Conservation (phyloP, 2,113 vertebrate species). For the Maccullochella peelii region DNA sequence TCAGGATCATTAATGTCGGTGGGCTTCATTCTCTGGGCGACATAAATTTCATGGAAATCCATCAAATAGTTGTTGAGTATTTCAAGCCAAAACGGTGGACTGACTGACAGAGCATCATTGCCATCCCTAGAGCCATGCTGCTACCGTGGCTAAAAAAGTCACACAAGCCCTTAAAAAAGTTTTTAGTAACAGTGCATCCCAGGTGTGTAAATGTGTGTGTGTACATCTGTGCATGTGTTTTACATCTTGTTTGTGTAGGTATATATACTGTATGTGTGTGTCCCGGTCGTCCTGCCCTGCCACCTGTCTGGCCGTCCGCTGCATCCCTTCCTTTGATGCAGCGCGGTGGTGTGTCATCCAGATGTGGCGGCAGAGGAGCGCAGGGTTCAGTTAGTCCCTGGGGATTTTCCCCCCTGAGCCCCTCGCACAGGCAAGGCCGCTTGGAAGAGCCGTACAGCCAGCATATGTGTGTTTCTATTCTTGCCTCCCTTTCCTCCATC, state of each 20-base stretch:
- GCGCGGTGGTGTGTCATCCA: slow-evolving; percentile 72
- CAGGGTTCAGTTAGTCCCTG: slow-evolving; percentile 70
- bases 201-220: not conserved
- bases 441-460: slow-evolving; percentile 34
- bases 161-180: not conserved
- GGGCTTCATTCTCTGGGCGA: not conserved
- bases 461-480: slow-evolving; percentile 25
- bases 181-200: too few relatives aligned
- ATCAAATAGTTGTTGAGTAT: slow-evolving; percentile 2
- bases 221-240: slow-evolving; percentile 5
- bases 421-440: slow-evolving; percentile 25
- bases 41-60: not conserved
- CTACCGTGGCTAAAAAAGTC: not conserved
- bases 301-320: slow-evolving; percentile 54
- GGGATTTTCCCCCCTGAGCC: slow-evolving; percentile 52
- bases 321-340: slow-evolving; percentile 70
- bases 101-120: not conserved
- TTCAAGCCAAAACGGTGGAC: not conserved
- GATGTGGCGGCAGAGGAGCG: slow-evolving; percentile 71
- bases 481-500: not conserved
- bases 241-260: slow-evolving; percentile 1
- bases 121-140: not conserved
- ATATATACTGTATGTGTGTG: slow-evolving; percentile 19
- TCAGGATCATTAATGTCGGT: not conserved
- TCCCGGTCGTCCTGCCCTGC: slow-evolving; percentile 9